Evolutionary conservation across 2,888 invertebrate genomes (phyloP).

Genomic region (Noctua janthina): DNA sequence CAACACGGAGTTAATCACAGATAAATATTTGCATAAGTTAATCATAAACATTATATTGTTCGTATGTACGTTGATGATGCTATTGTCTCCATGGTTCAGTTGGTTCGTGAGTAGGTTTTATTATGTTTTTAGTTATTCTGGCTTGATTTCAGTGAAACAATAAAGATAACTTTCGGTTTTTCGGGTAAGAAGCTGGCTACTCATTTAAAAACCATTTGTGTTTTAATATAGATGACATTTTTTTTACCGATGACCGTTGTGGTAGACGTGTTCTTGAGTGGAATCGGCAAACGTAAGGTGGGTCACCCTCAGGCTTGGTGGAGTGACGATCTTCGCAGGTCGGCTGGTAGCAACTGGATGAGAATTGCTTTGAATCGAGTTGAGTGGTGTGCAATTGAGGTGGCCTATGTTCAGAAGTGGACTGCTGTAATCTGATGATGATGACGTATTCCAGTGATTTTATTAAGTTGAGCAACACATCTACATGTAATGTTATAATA

Average conservation of each 20-base stretch:
- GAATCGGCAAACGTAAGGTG: no score
- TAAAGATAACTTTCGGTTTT: not conserved
- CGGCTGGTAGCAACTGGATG: no score
- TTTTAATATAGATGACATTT: no score
- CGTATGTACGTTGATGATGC: constrained; percentile 66
- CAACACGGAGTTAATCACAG: constrained; percentile 77
- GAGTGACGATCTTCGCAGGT: no score
- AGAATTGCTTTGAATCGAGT: no score
- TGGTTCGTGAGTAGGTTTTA: constrained; percentile 29
- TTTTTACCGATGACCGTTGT: no score
- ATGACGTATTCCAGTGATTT: not conserved
- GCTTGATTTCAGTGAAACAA: not conserved
- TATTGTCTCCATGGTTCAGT: constrained; percentile 66
- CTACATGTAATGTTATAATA: not conserved
- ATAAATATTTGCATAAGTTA: constrained; percentile 83
- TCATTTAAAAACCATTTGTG: not conserved
- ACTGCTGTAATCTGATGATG: not conserved
- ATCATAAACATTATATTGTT: constrained; percentile 79
- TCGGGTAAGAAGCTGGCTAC: not conserved
- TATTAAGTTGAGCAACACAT: no score
- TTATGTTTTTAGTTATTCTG: not conserved
- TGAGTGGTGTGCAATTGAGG: no score
- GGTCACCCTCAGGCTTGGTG: no score
- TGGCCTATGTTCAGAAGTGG: no score
- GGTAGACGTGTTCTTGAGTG: no score